A percentile compares a stretch with the other conserved stretches of the same genome.
Conservation (phyloP, 2,888 invertebrate genomes). For the Agonopterix heracliana region DNA sequence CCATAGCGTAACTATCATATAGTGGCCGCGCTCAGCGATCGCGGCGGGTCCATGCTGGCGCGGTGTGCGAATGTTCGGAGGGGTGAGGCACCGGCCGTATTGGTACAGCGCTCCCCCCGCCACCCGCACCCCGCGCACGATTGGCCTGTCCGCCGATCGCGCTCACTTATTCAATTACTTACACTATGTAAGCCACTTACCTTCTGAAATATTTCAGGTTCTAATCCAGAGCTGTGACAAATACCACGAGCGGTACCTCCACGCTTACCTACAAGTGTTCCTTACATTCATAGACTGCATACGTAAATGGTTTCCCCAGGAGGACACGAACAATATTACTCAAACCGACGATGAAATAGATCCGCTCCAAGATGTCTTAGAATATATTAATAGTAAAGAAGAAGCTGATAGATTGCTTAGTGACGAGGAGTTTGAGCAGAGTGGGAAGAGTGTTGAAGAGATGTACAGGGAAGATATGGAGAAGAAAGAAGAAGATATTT, state of each 20-base stretch:
- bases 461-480: constrained; percentile 69
- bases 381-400: constrained; percentile 48
- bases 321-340: neutral
- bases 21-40: too few species aligned
- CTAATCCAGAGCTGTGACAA: constrained; percentile 77
- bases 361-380: constrained; percentile 48
- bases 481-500: constrained; percentile 41
- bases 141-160: too few species aligned
- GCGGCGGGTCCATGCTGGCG: too few species aligned
- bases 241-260: constrained; percentile 74
- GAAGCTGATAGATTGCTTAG: constrained; percentile 45
- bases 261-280: constrained; percentile 82
- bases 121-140: too few species aligned
- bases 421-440: constrained; percentile 50
- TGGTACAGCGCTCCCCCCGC: too few species aligned
- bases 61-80: too few species aligned
- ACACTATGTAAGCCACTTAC: too few species aligned
- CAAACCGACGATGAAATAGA: constrained; percentile 20
- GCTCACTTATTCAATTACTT: too few species aligned
- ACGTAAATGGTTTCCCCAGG: constrained; percentile 66
- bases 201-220: constrained; percentile 50
- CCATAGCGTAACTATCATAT: too few species aligned
- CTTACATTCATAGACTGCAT: constrained; percentile 80
- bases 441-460: constrained; percentile 60
- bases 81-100: too few species aligned